phyloP scores from a whole-genome alignment of 1,140 invertebrate genomes.

The Paraescarpia echinospica region DNA sequence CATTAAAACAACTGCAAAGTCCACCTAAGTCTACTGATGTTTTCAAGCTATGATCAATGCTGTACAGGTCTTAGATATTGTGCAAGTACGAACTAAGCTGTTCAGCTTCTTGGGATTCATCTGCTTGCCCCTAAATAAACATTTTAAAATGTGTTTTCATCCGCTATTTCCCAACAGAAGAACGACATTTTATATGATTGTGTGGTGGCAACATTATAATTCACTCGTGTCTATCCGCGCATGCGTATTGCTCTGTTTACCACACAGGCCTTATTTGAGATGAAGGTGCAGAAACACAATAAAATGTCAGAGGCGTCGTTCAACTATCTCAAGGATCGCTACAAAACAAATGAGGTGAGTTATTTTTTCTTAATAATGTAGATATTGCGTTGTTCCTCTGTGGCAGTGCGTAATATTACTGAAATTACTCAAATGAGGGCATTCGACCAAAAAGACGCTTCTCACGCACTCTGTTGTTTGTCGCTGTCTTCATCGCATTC shows the following conservation, averaged over 20 bases:
- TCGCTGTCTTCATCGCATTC: no score
- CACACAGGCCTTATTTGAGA: background rate
- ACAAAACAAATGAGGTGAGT: background rate
- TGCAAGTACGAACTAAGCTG: background rate
- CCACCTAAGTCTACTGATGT: no score
- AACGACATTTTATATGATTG: background rate
- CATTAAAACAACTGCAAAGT: no score
- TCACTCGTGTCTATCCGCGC: no score
- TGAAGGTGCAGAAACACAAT: background rate
- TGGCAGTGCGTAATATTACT: background rate
- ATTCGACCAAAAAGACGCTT: no score
- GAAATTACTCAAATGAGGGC: no score
- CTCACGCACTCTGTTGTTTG: no score
- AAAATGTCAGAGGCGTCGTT: background rate
- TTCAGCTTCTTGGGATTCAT: background rate
- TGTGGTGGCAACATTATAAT: background rate
- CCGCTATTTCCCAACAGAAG: background rate
- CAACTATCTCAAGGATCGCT: background rate
- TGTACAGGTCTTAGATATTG: no score
- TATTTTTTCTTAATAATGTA: background rate
- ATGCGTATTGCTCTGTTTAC: background rate
- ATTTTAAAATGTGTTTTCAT: background rate
- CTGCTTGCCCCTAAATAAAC: background rate
- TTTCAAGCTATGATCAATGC: no score
- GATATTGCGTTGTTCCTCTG: background rate